These are phyloP conservation scores for Odiellus spinosus DNA, from an alignment of 2,888 invertebrate species.

Conservation along the genomic window DNA sequence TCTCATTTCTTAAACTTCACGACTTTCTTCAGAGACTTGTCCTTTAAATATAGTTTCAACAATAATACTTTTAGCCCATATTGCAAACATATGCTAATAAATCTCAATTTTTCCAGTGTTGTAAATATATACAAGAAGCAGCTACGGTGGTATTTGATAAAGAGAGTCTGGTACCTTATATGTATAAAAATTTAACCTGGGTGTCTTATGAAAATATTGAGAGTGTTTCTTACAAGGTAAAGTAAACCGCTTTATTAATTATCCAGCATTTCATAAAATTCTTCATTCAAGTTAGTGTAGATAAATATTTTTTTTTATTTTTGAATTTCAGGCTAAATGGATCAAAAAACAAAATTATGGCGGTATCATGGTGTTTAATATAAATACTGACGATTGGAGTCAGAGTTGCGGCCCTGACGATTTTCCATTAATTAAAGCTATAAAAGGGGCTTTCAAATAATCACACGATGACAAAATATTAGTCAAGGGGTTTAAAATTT, in stretches of 20 bases:
- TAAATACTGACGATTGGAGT: conserved; percentile 58
- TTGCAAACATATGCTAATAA: no score
- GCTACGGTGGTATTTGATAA: conserved; percentile 45
- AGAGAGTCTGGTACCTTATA: conserved; percentile 58
- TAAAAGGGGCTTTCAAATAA: conserved; percentile 7
- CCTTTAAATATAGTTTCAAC: no score
- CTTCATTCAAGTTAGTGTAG: no score
- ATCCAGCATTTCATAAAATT: no score
- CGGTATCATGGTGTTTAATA: conserved; percentile 67
- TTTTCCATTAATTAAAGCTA: conserved; percentile 29
- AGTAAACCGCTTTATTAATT: no score
- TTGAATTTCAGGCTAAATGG: conserved; percentile 14
- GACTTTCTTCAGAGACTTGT: no score
- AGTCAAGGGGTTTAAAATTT: no score
- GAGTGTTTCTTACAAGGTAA: conserved; percentile 53
- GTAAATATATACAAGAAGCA: conserved; percentile 43
- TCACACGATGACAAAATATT: no score
- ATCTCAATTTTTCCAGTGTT: conserved; percentile 36
- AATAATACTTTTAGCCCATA: no score
- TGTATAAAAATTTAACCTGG: conserved; percentile 55
- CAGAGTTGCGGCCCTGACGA: conserved; percentile 22
- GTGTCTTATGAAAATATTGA: conserved; percentile 58
- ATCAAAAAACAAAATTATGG: conserved; percentile 33
- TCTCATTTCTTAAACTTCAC: no score
- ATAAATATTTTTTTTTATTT: no score